Base-by-base conservation (phyloP, 2,113 vertebrate species). In the Pangasianodon hypophthalmus region DNA sequence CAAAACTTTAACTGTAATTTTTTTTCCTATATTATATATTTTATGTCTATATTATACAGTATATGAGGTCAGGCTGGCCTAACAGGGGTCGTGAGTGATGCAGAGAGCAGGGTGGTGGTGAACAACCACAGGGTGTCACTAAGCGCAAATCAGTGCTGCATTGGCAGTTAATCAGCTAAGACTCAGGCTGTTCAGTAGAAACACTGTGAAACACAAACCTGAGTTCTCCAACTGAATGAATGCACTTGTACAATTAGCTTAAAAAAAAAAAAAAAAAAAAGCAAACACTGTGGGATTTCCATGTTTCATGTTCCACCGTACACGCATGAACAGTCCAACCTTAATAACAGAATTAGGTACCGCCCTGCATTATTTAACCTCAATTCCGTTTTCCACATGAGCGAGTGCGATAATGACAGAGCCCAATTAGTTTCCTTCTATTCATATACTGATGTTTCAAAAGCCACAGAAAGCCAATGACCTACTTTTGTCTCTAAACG, bases 311-410 rank as follows among this genome's bases (percentile, higher is more conserved):
- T 67, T 67, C 29, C 44, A 11, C 21, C 13, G 21, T 26, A 26
- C 73, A 77, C 1, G 3, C 73, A 77, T 5, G 60, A 41, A 50
- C 16, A 85, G 46, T 79, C 62, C 48, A 88, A 86, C 56, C 32
- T 58, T 69, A 86, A 41, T 67, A 90, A 84, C 44, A 80, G 75
- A 89, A 90, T 77, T 29, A 73, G 62, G 82, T 84, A 83, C 77
- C 13, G 4, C 54, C 54, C 18, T 32, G 41, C 75, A 86, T 54
- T 87, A 81, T 73, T 90, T 9, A 79, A 69, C 41, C 64, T 86
- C 37, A 46, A 77, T 88, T 64, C 60, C 85, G 77, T 91, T 91
- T 90, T 91, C 92, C 88, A 87, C 89, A 85, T 52, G 87, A 90
- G 84, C 82, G 85, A 91, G 48, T 77, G 46, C 79, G 84, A 90